Evolutionary conservation across 1,140 invertebrate genomes (phyloP), one percentile per base, ranked within the genome.

Genomic region (Cephus cinctus): DNA sequence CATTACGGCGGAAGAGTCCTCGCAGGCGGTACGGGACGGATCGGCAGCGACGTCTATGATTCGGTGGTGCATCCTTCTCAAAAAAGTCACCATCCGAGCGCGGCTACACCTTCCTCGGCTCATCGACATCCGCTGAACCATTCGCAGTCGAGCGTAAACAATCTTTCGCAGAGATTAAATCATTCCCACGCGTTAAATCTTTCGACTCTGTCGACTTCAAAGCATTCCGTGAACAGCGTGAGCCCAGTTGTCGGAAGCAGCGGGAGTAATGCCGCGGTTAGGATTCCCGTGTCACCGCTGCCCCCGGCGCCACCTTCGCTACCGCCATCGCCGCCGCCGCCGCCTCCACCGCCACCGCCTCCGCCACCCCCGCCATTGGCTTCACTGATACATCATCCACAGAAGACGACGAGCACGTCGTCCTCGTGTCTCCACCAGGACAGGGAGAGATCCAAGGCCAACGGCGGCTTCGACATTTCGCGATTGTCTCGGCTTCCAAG

Each of bases 201-300:
- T 14, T 86, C 85, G 20, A 84, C 85, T 2, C 69, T 88, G 18
- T 81, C 76, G 43, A 77, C 76, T 6, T 86, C 86, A 1, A 88
- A 88, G 63, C 86, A 88, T 57, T 87, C 86, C 11, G 79, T 87
- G n/a, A 83, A 84, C 25, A 83, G 83, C 20, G 80, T 78, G 3
- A 71, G 74, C 59, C 56, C 66, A 49, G 51, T 63, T 5, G 43
- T 59, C 32, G 43, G 59, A 9, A 49, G 46, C n/a, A 47, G 32
- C 47, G 14, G n/a, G n/a, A 59, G 61, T 1, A 59, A 69, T 2
- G 25, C 36, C 23, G 16, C 42, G 12, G 35, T 56, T 1, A 55
- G n/a, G n/a, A n/a, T n/a, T n/a, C n/a, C 20, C 19, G 5, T 52
- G 63, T 0, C 66, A 69, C 15, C 55, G 69, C 74, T 50, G 57